Conservation (phyloP, 2,888 invertebrate genomes). For the Spilarctia lutea region DNA sequence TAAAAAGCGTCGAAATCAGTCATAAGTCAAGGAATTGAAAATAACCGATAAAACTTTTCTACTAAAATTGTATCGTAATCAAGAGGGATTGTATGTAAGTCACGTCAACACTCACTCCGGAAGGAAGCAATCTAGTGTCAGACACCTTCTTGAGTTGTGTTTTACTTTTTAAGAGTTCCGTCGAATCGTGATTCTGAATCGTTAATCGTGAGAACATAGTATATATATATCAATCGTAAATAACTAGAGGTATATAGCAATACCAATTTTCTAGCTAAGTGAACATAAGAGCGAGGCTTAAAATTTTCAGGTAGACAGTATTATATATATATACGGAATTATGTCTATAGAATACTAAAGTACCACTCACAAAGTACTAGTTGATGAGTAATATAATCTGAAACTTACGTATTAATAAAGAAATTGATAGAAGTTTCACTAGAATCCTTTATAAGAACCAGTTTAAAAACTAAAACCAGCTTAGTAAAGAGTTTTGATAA, state of each 20-base stretch:
- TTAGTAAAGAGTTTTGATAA: no score
- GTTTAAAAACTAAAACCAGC: no score
- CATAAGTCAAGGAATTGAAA: neutral
- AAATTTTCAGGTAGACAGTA: neutral
- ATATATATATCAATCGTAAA: neutral
- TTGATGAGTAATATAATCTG: no score
- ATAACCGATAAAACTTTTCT: neutral
- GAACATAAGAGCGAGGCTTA: no score
- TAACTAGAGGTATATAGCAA: neutral
- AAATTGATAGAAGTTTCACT: no score
- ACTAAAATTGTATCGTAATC: conserved; percentile 34
- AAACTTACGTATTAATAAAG: no score
- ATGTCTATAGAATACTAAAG: neutral
- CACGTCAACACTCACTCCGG: conserved; percentile 51
- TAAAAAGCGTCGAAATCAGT: neutral
- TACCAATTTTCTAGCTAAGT: no score
- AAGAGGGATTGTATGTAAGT: conserved; percentile 36
- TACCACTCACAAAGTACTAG: no score
- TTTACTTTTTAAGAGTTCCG: conserved; percentile 32
- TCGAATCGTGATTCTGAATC: conserved; percentile 24
- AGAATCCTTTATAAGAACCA: no score
- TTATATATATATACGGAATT: no score
- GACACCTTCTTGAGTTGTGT: conserved; percentile 40
- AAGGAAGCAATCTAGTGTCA: conserved; percentile 57
- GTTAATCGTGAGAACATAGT: neutral